Evolutionary conservation across 2,113 vertebrate species (phyloP), one percentile per base, ranked within the genome.

Genomic region (Forbesichthys agassizii): DNA sequence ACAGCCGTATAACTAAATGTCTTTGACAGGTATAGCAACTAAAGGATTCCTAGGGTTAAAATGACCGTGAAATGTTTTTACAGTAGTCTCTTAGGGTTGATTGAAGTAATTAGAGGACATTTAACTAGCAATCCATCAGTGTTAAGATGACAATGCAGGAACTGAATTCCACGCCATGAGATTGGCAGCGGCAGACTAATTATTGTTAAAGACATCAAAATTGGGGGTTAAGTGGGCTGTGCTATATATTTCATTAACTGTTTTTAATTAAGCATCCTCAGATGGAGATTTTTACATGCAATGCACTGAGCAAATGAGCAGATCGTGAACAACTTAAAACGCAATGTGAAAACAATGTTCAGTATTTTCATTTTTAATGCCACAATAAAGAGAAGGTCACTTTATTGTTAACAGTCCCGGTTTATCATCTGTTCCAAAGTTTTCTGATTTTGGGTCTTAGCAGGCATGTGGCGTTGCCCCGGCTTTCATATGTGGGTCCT

Each of bases 51-150:
- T 77, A 75, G 46, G 56, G 58, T 80, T 77, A 59, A 66, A 48
- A 42, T 60, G 73, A 70, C 69, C 79, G 78, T 63, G 61, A 84
- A 69, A 52, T 74, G 56, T 75, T 76, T 82, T 71, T 55, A 51
- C 55, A 59, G 68, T 69, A 66, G 60, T 59, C 69, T 61, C 63
- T 48, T 61, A 66, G 64, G 10, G 52, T 66, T 36, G 64, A 78
- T 69, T 54, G 20, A 61, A 9, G 69, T 84, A 79, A 85, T 87
- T 73, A 80, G 5, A 48, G 74, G 78, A 60, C 70, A 36, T 84
- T 82, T 63, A 86, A 86, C 81, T 76, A 79, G 63, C 56, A 10
- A 80, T 86, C 79, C 61, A 46, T 86, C 78, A 82, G 49, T 10
- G 13, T 61, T 53, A 4, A 4, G 49, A 61, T 69, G 81, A 73